phyloP scores from a whole-genome alignment of 2,888 invertebrate genomes.

The Mellilla xanthometata region DNA sequence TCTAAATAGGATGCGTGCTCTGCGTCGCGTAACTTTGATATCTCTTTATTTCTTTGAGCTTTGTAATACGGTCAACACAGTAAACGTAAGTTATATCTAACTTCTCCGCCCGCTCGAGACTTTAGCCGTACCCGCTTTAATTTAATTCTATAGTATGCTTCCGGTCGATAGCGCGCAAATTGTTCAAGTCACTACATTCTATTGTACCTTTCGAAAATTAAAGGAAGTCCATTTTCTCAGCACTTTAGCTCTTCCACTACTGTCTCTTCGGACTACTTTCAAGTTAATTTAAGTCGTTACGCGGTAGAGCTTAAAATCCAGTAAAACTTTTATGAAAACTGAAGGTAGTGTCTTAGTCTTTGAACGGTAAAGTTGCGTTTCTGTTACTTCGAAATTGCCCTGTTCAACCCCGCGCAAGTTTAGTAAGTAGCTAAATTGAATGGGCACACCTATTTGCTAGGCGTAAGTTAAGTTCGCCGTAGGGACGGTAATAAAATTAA shows the following conservation, averaged over 20 bases:
- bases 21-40: no score
- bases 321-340: conserved; percentile 43
- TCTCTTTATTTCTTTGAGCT: no score
- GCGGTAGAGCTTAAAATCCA: conserved; percentile 31
- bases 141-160: conserved; percentile 56
- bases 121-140: no score
- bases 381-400: conserved; percentile 24
- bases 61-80: no score
- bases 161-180: conserved; percentile 56
- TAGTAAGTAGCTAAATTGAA: conserved; percentile 19
- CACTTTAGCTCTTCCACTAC: conserved; percentile 40
- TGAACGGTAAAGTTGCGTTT: conserved; percentile 28
- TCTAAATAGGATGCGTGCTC: no score
- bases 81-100: no score
- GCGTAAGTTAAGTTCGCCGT: conserved; percentile 18
- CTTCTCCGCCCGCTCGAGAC: no score
- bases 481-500: conserved; percentile 7
- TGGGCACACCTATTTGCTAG: conserved; percentile 19
- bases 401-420: conserved; percentile 13
- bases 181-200: conserved; percentile 48
- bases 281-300: no score
- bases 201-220: conserved; percentile 56
- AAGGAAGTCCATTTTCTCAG: conserved; percentile 60
- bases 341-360: conserved; percentile 17
- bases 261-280: conserved; percentile 37